Evolutionary conservation across 2,888 invertebrate species (phyloP).

Genomic region (Neelides folsomi): DNA sequence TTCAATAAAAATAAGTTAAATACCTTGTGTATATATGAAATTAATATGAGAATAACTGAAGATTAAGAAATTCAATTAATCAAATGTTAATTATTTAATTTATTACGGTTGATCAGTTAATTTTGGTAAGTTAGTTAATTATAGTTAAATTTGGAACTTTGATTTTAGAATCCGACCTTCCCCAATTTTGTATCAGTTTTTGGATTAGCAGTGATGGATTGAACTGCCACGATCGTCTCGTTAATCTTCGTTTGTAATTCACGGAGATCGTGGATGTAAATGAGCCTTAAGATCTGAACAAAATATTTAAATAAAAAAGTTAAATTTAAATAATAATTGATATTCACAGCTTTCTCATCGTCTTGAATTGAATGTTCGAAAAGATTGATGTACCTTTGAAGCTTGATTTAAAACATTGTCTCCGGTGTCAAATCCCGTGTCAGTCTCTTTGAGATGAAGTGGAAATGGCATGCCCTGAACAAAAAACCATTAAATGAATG

Average conservation of each 20-base stretch:
- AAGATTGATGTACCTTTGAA: constrained; percentile 43
- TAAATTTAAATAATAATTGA: no score
- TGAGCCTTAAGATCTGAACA: constrained; percentile 50
- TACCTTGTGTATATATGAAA: no score
- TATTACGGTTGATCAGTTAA: no score
- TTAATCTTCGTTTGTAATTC: constrained; percentile 86
- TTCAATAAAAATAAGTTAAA: no score
- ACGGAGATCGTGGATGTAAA: constrained; percentile 71
- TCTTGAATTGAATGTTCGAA: no score
- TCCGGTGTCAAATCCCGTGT: constrained; percentile 52
- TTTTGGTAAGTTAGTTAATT: no score
- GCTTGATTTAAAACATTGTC: constrained; percentile 55
- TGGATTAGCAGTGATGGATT: constrained; percentile 86
- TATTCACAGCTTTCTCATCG: no score
- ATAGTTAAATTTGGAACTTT: no score
- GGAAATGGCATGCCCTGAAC: constrained; percentile 54
- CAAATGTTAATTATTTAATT: no score
- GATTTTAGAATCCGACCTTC: constrained; percentile 55
- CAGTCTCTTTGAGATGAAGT: constrained; percentile 46
- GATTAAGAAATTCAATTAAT: no score
- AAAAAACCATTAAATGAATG: no score
- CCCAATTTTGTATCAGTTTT: constrained; percentile 90
- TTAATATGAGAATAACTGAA: no score
- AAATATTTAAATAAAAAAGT: not conserved
- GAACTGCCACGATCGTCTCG: constrained; percentile 82